These are phyloP conservation scores for Hylaea fasciaria DNA, from an alignment of 2,888 invertebrate species.

Conservation along the genomic window DNA sequence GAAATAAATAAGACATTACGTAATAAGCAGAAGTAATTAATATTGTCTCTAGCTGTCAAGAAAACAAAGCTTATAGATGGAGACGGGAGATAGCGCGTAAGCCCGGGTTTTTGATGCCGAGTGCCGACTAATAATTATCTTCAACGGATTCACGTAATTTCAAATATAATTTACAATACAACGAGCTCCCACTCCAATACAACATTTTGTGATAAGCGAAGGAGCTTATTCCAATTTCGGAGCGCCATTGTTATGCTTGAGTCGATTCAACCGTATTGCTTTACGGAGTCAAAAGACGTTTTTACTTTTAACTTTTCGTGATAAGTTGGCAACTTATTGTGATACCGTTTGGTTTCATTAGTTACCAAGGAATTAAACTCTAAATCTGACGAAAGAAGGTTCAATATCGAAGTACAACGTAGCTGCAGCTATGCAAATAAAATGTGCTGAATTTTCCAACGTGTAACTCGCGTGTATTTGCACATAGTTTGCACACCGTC, in stretches of 20 bases:
- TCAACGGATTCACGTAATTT: slow-evolving; percentile 39
- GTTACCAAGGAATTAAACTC: not conserved
- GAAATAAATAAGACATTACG: slow-evolving; percentile 10
- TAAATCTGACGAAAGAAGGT: too few relatives aligned
- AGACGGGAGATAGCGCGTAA: slow-evolving; percentile 28
- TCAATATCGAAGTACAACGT: too few relatives aligned
- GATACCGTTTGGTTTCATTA: not conserved
- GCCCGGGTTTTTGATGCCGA: slow-evolving; percentile 45
- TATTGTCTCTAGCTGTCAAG: slow-evolving; percentile 45
- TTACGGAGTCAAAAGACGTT: slow-evolving; percentile 15
- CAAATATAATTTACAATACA: slow-evolving; percentile 42
- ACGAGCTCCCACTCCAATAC: slow-evolving; percentile 38
- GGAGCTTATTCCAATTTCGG: slow-evolving; percentile 31
- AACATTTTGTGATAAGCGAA: slow-evolving; percentile 27
- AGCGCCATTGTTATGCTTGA: slow-evolving; percentile 14
- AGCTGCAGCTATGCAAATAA: too few relatives aligned
- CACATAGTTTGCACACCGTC: too few relatives aligned
- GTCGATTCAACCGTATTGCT: slow-evolving; percentile 7
- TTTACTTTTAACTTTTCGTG: not conserved
- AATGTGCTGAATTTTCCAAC: too few relatives aligned
- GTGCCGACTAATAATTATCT: slow-evolving; percentile 39
- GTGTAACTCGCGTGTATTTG: too few relatives aligned
- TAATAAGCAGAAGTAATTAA: slow-evolving; percentile 36
- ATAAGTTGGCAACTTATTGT: not conserved
- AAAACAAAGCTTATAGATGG: slow-evolving; percentile 42